Conservation (phyloP, 2,888 invertebrate genomes). For the Laspeyria flexula region DNA sequence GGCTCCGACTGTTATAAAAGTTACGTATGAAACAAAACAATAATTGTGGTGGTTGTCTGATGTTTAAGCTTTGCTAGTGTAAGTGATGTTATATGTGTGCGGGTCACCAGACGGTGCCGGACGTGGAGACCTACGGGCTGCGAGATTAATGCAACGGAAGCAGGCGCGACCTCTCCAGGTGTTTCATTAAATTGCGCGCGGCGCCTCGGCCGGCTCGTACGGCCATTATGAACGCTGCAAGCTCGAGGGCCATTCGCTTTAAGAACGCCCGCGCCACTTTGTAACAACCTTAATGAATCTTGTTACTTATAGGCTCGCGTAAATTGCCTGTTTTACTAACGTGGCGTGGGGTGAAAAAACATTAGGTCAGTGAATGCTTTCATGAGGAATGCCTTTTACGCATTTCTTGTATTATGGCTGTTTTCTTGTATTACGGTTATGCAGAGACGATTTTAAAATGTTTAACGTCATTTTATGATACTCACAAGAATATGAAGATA, state of each 20-base stretch:
- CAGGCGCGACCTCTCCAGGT: slow-evolving; percentile 82
- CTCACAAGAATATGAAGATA: neutral
- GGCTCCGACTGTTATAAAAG: slow-evolving; percentile 40
- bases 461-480: slow-evolving; percentile 5
- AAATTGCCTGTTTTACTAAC: slow-evolving; percentile 83
- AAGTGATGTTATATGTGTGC: slow-evolving; percentile 9
- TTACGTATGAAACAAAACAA: slow-evolving; percentile 31
- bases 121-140: slow-evolving; percentile 50
- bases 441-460: neutral
- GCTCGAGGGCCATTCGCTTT: slow-evolving; percentile 85
- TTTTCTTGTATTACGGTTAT: neutral
- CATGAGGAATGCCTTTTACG: slow-evolving; percentile 50
- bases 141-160: slow-evolving; percentile 83
- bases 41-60: slow-evolving; percentile 1
- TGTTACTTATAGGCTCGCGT: slow-evolving; percentile 84
- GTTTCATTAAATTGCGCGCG: slow-evolving; percentile 84
- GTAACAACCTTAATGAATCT: slow-evolving; percentile 85
- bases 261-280: slow-evolving; percentile 85
- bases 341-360: slow-evolving; percentile 63
- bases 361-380: slow-evolving; percentile 67
- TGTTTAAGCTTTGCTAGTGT: neutral
- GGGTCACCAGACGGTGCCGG: slow-evolving; percentile 29
- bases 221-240: slow-evolving; percentile 83
- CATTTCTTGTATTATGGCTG: slow-evolving; percentile 35
- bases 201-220: slow-evolving; percentile 79